Conservation (phyloP, 1,140 invertebrate species). For the Oryzaephilus surinamensis region DNA sequence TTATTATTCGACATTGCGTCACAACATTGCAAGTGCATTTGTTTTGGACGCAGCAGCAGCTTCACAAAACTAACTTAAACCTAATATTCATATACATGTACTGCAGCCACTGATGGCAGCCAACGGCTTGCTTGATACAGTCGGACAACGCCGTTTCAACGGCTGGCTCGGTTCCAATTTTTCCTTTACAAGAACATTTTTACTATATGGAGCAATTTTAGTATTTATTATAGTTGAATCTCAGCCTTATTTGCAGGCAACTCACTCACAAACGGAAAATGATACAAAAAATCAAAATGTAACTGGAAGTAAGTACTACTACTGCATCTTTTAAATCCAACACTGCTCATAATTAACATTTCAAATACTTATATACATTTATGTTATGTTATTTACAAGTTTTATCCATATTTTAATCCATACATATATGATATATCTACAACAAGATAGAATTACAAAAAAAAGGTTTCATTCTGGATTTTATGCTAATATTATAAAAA, state of each 20-base stretch:
- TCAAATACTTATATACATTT: no score
- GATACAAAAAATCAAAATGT: constrained; percentile 6
- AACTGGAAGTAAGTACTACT: constrained; percentile 8
- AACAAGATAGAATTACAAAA: no score
- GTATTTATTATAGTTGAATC: constrained; percentile 2
- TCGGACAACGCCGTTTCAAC: constrained; percentile 12
- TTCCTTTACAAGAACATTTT: no score
- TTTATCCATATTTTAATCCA: no score
- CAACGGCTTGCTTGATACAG: constrained; percentile 5
- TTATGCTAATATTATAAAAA: no score
- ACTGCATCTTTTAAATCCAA: no score
- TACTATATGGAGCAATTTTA: constrained; percentile 4
- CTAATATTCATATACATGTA: constrained; percentile 12
- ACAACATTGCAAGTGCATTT: constrained; percentile 11
- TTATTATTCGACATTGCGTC: constrained; percentile 9
- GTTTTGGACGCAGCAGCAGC: constrained; percentile 6
- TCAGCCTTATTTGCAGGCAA: constrained; percentile 5
- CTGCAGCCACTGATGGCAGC: constrained; percentile 11
- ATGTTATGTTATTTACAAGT: no score
- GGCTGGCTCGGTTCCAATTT: constrained; percentile 12
- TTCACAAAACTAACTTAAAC: constrained; percentile 10
- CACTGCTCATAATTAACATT: no score
- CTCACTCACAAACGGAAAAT: constrained; percentile 4
- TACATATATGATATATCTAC: no score
- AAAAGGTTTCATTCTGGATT: no score